Base-by-base conservation (phyloP, 2,113 vertebrate genomes). In the Megaceryle torquata region DNA sequence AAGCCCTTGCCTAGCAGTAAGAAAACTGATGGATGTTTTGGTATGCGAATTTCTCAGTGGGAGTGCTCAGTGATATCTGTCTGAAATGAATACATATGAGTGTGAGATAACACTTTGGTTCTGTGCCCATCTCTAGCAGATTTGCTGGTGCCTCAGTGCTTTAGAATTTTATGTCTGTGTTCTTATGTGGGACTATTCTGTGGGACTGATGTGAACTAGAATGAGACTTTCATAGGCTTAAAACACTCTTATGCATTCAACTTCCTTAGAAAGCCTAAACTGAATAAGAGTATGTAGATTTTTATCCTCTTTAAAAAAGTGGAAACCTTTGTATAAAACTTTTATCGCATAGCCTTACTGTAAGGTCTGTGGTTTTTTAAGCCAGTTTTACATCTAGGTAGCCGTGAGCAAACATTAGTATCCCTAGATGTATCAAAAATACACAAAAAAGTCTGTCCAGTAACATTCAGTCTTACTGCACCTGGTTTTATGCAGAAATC, bases 21-120 rank as follows among this genome's bases (percentile, higher is more conserved):
- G 56, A 95, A 91, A 93, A 93, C 77, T 53, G 63, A 68, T 88
- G 61, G 37, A 3, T 95, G 71, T 96, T 84, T 65, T 91, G 86
- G 57, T 92, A 79, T 65, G 71, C 0, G 5, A 86, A 41, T 72
- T 92, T 86, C 90, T 96, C 50, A 21, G 85, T 64, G 39, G 72
- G 90, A 93, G 57, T 56, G 10, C 72, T 91, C n/a, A 43, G 41
- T 83, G 50, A 78, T 90, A 77, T 41, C 92, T 95, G 33, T 72
- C 53, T 94, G 68, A 86, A 88, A 82, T 79, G 48, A 91, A 76
- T 76, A 76, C 33, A 25, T 46, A 33, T 1, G 1, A 63, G 48
- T 80, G 74, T 89, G 89, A 87, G 81, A 85, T 57, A 84, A 85
- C 12, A 3, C 60, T 57, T 97, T 86, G 90, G 33, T 93, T 88